Conservation (phyloP, 2,797 vertebrate genomes). For the Gallinago stenura region DNA sequence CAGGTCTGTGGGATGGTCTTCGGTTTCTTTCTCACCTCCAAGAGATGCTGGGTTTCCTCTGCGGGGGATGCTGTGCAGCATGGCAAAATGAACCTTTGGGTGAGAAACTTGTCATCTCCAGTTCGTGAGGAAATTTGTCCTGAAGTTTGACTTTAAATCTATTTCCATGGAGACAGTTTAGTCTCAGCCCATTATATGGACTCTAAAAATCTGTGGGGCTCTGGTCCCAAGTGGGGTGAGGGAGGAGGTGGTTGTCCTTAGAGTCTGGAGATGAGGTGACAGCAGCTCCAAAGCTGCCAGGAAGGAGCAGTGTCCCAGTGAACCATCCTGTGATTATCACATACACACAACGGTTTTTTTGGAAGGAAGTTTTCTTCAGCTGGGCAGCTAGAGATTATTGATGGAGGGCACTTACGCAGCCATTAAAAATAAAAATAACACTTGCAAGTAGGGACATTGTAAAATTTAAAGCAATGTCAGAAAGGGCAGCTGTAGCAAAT, state of each 20-base stretch:
- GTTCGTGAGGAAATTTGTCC: neutral
- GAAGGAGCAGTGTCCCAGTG: neutral
- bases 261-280: neutral
- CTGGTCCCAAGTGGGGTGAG: neutral
- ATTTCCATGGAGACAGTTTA: neutral
- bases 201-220: neutral
- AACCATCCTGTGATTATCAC: neutral
- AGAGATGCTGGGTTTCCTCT: neutral
- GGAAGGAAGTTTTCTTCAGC: neutral
- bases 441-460: neutral
- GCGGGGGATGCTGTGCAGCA: rapidly evolving
- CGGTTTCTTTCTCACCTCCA: neutral
- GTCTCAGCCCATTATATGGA: rapidly evolving
- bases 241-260: neutral
- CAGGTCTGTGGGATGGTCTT: rapidly evolving
- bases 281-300: neutral
- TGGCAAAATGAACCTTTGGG: neutral
- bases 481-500: neutral
- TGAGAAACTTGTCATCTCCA: neutral
- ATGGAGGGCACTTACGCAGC: slow-evolving; percentile 12
- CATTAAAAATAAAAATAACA: slow-evolving; percentile 43
- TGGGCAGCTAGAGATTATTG: neutral
- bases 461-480: neutral
- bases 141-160: neutral
- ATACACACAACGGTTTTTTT: neutral